Evolutionary conservation across 2,888 invertebrate species (phyloP).

Genomic region (Podabrus alpinus): DNA sequence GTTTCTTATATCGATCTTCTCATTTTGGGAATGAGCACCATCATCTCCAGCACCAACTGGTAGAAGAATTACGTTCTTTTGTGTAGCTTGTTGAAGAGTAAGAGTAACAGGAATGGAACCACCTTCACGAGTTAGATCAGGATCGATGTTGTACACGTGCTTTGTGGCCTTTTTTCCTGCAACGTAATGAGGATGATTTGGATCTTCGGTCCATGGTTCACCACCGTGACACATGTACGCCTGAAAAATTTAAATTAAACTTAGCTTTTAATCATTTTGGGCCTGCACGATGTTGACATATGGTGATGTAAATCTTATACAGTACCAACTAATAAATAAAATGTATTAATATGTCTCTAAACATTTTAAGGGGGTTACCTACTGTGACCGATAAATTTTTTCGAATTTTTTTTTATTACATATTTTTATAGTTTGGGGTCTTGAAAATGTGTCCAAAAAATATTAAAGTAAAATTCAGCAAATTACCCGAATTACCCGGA

Average conservation of each 20-base stretch:
- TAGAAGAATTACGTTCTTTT: constrained; percentile 90
- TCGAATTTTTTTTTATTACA: too few species aligned
- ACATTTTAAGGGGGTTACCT: too few species aligned
- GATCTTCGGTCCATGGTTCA: constrained; percentile 91
- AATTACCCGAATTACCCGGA: too few species aligned
- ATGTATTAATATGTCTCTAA: too few species aligned
- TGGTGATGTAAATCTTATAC: too few species aligned
- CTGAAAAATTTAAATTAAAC: constrained; percentile 34
- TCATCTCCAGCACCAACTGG: constrained; percentile 96
- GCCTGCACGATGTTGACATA: too few species aligned
- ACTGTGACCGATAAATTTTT: too few species aligned
- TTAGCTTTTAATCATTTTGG: too few species aligned
- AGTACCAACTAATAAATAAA: too few species aligned
- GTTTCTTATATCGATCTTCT: constrained; percentile 90
- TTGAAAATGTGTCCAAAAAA: too few species aligned
- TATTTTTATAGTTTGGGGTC: too few species aligned
- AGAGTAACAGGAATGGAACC: constrained; percentile 97
- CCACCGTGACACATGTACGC: constrained; percentile 72
- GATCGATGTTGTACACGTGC: constrained; percentile 85
- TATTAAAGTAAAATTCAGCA: too few species aligned
- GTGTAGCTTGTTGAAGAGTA: constrained; percentile 89
- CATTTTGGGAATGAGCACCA: constrained; percentile 98
- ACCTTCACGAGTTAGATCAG: constrained; percentile 95
- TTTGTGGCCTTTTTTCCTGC: constrained; percentile 84
- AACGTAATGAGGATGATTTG: constrained; percentile 87